Percentiles rank a stretch among this genome's conserved stretches.
Conservation (phyloP, 2,797 vertebrate species). For the Botia almorhae region DNA sequence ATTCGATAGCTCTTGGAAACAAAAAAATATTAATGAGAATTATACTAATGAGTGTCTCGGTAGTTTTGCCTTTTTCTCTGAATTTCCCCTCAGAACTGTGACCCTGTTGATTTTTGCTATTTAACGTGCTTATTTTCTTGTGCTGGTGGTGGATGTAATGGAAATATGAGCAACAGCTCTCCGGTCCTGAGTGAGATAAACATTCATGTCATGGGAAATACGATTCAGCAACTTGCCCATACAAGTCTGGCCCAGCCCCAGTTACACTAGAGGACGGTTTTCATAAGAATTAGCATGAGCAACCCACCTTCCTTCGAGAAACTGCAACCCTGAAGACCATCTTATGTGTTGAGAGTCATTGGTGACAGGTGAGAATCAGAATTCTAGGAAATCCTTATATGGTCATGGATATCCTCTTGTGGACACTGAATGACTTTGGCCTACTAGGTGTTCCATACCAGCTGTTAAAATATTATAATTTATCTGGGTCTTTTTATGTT, state of each 20-base stretch:
- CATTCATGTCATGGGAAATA: slow-evolving; percentile 35
- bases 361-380: not conserved
- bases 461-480: not conserved
- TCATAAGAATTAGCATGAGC: slow-evolving; percentile 5
- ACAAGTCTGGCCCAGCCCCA: slow-evolving; percentile 22
- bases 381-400: not conserved
- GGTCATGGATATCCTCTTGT: not conserved
- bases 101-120: not conserved
- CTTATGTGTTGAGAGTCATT: not conserved
- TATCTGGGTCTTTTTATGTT: not conserved
- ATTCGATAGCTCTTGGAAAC: too few relatives aligned
- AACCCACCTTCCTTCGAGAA: slow-evolving; percentile 17
- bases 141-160: not conserved
- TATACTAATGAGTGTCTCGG: not conserved
- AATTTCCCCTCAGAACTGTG: not conserved
- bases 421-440: not conserved
- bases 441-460: not conserved
- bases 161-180: slow-evolving; percentile 16
- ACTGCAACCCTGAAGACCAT: not conserved
- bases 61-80: not conserved
- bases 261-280: slow-evolving; percentile 12
- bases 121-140: not conserved
- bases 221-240: slow-evolving; percentile 34
- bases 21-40: slow-evolving; percentile 13
- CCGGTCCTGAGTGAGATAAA: slow-evolving; percentile 5